Conservation (phyloP, 2,113 vertebrate genomes). For the Crotalus tigris region DNA sequence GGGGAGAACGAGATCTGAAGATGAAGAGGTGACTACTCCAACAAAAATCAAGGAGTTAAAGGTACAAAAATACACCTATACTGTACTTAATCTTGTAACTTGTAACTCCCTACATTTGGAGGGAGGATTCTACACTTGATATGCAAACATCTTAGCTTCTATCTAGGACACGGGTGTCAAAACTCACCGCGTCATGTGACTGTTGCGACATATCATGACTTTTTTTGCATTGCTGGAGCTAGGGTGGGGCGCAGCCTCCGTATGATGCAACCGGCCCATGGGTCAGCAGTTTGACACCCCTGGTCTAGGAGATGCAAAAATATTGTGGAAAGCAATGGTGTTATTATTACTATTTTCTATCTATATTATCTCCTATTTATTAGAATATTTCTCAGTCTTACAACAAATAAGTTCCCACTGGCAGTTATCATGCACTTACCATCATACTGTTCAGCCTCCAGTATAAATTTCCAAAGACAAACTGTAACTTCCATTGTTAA, state of each 20-base stretch:
- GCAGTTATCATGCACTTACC: neutral
- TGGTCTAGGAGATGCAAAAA: neutral
- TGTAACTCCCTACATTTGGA: neutral
- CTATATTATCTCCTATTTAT: no score
- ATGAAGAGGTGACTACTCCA: conserved; percentile 80
- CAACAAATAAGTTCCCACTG: neutral
- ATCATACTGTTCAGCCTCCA: neutral
- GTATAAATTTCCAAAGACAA: neutral
- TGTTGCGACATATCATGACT: no score
- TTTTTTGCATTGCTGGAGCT: no score
- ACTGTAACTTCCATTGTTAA: neutral
- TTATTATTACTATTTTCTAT: neutral
- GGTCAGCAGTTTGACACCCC: no score
- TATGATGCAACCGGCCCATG: no score
- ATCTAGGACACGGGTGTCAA: neutral
- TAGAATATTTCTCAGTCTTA: neutral
- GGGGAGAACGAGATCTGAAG: conserved; percentile 67
- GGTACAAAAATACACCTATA: conserved; percentile 65
- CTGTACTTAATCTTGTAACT: neutral
- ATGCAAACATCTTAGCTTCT: neutral
- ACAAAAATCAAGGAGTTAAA: conserved; percentile 93
- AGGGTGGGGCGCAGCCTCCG: no score
- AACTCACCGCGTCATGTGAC: no score
- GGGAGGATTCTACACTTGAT: neutral
- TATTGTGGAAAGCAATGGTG: neutral